These are phyloP conservation scores for Mixornis gularis DNA, from an alignment of 2,113 vertebrate genomes.

Conservation along the genomic window DNA sequence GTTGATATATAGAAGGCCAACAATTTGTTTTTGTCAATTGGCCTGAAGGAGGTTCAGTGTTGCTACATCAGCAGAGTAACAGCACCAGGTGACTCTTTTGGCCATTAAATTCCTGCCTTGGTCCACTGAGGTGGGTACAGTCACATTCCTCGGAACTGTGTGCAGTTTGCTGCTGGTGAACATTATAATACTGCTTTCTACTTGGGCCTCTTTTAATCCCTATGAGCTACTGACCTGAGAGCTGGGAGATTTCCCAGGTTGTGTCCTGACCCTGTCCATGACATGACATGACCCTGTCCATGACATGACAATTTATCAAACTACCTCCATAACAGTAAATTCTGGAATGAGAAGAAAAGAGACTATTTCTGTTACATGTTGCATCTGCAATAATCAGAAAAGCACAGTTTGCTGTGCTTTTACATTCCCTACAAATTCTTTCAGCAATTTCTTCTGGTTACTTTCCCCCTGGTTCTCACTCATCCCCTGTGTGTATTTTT, in stretches of 20 bases:
- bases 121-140: background rate
- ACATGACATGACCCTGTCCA: fast-evolving
- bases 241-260: background rate
- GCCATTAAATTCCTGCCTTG: background rate
- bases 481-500: fast-evolving
- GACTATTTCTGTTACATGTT: background rate
- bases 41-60: background rate
- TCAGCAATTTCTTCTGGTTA: background rate
- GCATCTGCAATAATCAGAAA: background rate
- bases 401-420: background rate
- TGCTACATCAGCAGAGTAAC: background rate
- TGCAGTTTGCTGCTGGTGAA: background rate
- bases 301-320: background rate
- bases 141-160: background rate
- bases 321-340: background rate
- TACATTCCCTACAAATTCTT: background rate
- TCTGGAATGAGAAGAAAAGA: background rate
- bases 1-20: background rate
- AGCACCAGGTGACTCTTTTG: background rate
- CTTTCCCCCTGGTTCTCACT: background rate
- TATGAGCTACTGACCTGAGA: background rate
- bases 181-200: background rate
- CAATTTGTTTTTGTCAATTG: background rate
- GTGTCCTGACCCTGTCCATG: background rate
- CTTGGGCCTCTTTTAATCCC: background rate